These are phyloP conservation scores for Drosophila neocordata DNA, from an alignment of 1,140 invertebrate genomes.

Conservation along the genomic window DNA sequence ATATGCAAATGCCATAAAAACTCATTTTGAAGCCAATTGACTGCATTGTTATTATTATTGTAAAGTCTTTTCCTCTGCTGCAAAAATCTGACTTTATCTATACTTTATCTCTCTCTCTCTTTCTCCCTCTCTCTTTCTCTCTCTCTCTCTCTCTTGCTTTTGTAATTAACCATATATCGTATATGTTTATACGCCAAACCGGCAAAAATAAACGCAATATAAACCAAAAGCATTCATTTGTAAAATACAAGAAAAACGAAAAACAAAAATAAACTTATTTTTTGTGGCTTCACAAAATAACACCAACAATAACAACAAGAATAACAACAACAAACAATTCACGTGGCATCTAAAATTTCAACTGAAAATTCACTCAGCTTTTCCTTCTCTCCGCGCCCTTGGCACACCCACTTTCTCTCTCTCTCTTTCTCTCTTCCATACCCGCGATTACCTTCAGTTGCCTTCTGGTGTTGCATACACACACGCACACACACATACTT, in stretches of 20 bases:
- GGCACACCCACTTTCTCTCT: neutral
- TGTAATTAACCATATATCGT: slow-evolving; percentile 70
- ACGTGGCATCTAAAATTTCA: neutral
- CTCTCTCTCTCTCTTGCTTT: too few relatives aligned
- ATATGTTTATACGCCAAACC: slow-evolving; percentile 47
- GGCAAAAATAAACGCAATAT: neutral
- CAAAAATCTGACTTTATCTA: slow-evolving; percentile 4
- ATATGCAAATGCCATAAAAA: slow-evolving; percentile 79
- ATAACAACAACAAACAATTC: slow-evolving; percentile 8
- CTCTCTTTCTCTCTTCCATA: too few relatives aligned
- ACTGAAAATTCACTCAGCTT: neutral
- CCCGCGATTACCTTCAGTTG: neutral
- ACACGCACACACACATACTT: neutral
- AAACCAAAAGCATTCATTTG: neutral
- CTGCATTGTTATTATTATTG: slow-evolving; percentile 59
- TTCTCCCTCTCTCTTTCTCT: neutral
- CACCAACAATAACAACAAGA: too few relatives aligned
- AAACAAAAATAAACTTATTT: neutral
- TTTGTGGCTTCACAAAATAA: neutral
- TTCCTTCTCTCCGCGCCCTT: too few relatives aligned
- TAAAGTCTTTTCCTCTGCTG: slow-evolving; percentile 6
- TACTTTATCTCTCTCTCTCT: neutral
- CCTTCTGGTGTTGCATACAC: neutral
- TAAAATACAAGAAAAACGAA: neutral
- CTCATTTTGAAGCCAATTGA: slow-evolving; percentile 77